These are phyloP conservation scores for Sarcophaga rosellei DNA, from an alignment of 2,888 invertebrate genomes.

Conservation along the genomic window DNA sequence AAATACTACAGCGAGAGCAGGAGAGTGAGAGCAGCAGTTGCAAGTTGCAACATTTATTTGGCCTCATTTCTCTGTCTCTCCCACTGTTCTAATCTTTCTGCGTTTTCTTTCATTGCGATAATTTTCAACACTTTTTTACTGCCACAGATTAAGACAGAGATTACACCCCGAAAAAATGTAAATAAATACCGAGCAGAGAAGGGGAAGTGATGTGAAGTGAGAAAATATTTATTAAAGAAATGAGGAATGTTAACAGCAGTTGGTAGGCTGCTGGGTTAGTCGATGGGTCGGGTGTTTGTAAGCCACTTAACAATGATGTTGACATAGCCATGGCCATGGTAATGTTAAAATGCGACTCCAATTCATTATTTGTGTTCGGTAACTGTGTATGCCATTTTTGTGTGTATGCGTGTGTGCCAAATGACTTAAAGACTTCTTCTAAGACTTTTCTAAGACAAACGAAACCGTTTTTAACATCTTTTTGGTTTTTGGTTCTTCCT, in stretches of 20 bases:
- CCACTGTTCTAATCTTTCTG: too few relatives aligned
- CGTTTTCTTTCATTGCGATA: too few relatives aligned
- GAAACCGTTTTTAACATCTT: conserved; percentile 13
- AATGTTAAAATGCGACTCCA: conserved; percentile 49
- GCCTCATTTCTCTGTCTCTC: too few relatives aligned
- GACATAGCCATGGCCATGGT: conserved; percentile 40
- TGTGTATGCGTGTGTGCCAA: conserved; percentile 27
- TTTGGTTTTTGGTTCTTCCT: not conserved
- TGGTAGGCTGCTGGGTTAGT: not conserved
- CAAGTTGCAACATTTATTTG: too few relatives aligned
- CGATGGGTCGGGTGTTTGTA: conserved; percentile 26
- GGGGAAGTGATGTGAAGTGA: too few relatives aligned
- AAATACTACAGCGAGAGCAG: too few relatives aligned
- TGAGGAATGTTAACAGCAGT: not conserved
- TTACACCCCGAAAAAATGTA: not conserved
- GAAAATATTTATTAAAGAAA: too few relatives aligned
- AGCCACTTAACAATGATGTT: conserved; percentile 53
- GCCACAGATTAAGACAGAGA: too few relatives aligned
- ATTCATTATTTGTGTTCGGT: not conserved
- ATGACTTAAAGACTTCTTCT: conserved; percentile 40
- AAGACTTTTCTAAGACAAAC: not conserved
- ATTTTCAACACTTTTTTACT: too few relatives aligned
- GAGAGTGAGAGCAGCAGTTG: too few relatives aligned
- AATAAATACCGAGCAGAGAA: too few relatives aligned
- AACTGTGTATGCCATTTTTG: not conserved